phyloP scores from a whole-genome alignment of 2,113 vertebrate species.

The Platysternon megacephalum region DNA sequence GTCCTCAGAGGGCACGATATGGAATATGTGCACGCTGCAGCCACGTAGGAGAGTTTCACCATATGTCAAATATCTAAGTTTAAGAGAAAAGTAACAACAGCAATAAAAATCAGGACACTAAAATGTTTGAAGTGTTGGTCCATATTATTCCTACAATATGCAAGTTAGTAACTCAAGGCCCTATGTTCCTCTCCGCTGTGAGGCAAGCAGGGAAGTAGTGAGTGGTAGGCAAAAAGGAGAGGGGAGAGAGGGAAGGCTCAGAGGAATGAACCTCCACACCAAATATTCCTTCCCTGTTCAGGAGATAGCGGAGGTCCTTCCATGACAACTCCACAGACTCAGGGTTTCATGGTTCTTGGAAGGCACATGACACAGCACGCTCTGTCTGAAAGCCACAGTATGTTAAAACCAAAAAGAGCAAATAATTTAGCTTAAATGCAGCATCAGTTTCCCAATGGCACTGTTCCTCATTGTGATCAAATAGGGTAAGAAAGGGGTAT shows the following conservation, averaged over 20 bases:
- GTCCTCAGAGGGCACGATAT: background rate
- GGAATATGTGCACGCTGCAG: background rate
- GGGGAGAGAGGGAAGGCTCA: background rate
- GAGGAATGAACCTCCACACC: background rate
- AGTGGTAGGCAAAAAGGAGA: background rate
- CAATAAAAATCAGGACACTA: background rate
- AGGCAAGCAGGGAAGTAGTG: fast-evolving
- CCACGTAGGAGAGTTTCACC: background rate
- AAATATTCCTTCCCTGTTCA: background rate
- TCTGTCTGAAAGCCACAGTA: background rate
- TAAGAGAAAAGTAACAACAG: background rate
- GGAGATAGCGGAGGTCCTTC: background rate
- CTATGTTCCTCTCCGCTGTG: background rate
- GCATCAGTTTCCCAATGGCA: background rate
- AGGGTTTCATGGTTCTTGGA: background rate
- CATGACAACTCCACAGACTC: background rate
- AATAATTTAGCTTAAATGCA: fast-evolving
- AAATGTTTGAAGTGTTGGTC: background rate
- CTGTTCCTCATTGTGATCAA: background rate
- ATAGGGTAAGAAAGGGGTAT: background rate
- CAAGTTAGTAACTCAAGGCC: background rate
- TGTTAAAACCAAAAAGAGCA: background rate
- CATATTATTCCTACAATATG: background rate
- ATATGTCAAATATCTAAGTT: background rate
- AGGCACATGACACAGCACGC: background rate